Evolutionary conservation across 2,797 vertebrate genomes (phyloP).

Genomic region (Sphenopsis melanotis): DNA sequence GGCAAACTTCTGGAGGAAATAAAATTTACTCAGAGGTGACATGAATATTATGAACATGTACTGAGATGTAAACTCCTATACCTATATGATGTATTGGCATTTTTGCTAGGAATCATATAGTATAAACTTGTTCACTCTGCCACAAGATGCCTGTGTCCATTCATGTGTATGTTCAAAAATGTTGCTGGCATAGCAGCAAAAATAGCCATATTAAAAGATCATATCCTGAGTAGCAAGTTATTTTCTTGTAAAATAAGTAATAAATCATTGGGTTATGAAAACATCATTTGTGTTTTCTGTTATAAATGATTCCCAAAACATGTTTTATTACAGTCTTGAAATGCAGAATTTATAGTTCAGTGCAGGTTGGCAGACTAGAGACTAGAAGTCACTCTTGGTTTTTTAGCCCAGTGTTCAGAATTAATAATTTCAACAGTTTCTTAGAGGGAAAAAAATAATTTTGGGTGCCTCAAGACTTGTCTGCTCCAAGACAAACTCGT

Average conservation of each 20-base stretch:
- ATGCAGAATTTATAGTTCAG: not conserved
- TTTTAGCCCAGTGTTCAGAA: not conserved
- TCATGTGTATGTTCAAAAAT: not conserved
- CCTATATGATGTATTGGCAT: not conserved
- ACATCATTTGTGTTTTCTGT: not conserved
- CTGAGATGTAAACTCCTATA: not conserved
- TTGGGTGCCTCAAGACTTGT: not conserved
- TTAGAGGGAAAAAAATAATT: not conserved
- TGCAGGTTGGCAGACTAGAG: not conserved
- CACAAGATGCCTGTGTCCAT: not conserved
- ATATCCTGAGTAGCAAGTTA: rapidly evolving
- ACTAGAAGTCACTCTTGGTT: not conserved
- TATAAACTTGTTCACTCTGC: not conserved
- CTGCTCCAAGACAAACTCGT: not conserved
- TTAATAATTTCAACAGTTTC: not conserved
- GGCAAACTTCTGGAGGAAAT: not conserved
- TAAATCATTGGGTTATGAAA: rapidly evolving
- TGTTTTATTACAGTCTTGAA: not conserved
- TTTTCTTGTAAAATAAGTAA: not conserved
- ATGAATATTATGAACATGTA: not conserved
- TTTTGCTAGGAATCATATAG: not conserved
- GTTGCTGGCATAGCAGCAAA: not conserved
- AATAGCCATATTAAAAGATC: not conserved
- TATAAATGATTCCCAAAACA: not conserved
- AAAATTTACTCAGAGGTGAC: not conserved